phyloP scores from a whole-genome alignment of 2,888 invertebrate species.

The Zaprionus lineosus region DNA sequence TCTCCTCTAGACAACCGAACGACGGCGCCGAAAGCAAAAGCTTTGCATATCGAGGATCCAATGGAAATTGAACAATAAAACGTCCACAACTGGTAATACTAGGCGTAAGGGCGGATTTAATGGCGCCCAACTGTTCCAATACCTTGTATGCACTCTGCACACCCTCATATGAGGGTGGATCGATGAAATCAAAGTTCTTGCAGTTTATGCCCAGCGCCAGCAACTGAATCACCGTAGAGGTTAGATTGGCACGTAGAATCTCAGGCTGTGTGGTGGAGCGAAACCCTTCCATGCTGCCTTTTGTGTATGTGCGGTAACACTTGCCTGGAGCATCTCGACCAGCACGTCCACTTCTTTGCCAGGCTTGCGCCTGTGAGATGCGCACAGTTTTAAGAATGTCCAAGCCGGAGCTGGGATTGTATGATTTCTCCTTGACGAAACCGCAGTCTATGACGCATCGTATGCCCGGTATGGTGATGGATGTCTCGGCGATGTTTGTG shows the following conservation, averaged over 20 bases:
- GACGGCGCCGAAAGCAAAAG: slow-evolving; percentile 90
- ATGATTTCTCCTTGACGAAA: slow-evolving; percentile 94
- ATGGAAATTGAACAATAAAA: slow-evolving; percentile 94
- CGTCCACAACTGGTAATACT: slow-evolving; percentile 90
- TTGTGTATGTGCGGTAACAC: slow-evolving; percentile 94
- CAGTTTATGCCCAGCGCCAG: slow-evolving; percentile 93
- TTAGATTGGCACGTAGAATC: slow-evolving; percentile 88
- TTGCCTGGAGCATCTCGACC: slow-evolving; percentile 93
- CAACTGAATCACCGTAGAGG: slow-evolving; percentile 87
- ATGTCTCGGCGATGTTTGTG: slow-evolving; percentile 99
- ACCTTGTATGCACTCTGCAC: slow-evolving; percentile 85
- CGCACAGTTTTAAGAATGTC: slow-evolving; percentile 91
- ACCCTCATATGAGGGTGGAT: slow-evolving; percentile 90
- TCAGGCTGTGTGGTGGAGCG: slow-evolving; percentile 91
- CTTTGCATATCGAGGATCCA: slow-evolving; percentile 95
- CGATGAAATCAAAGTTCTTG: slow-evolving; percentile 93
- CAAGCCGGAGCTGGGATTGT: slow-evolving; percentile 91
- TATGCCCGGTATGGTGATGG: slow-evolving; percentile 96
- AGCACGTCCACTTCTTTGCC: slow-evolving; percentile 96
- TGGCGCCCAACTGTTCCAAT: slow-evolving; percentile 87
- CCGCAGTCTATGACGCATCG: slow-evolving; percentile 96
- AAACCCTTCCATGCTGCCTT: slow-evolving; percentile 89
- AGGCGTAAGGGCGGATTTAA: slow-evolving; percentile 84
- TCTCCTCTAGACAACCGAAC: slow-evolving; percentile 90
- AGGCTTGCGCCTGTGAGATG: slow-evolving; percentile 95